phyloP scores from a whole-genome alignment of 2,113 vertebrate genomes.

The Hippocampus comes region DNA sequence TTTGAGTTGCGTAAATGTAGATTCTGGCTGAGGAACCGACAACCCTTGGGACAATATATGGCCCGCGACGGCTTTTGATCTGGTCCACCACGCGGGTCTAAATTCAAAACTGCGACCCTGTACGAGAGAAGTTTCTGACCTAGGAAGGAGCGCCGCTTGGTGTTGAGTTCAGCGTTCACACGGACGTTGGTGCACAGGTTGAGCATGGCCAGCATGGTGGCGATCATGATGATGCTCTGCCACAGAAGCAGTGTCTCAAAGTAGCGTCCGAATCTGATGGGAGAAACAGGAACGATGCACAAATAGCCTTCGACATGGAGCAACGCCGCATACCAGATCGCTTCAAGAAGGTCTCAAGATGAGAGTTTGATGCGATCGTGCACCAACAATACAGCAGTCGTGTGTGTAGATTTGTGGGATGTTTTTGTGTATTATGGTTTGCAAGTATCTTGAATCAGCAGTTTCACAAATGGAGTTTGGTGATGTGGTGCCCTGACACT shows the following conservation, averaged over 20 bases:
- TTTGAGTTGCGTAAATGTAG: neutral
- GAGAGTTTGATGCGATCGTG: neutral
- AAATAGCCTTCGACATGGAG: neutral
- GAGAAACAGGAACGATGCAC: neutral
- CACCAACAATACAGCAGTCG: neutral
- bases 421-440: neutral
- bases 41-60: neutral
- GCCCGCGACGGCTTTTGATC: neutral
- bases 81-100: neutral
- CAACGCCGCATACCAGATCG: neutral
- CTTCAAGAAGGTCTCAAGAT: neutral
- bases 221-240: constrained; percentile 95
- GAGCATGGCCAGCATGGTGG: constrained; percentile 92
- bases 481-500: too few relatives aligned
- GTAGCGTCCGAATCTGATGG: constrained; percentile 82
- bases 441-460: too few relatives aligned
- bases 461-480: too few relatives aligned
- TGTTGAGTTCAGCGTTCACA: constrained; percentile 78
- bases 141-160: constrained; percentile 86
- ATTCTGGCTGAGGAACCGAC: neutral
- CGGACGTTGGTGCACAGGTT: constrained; percentile 89
- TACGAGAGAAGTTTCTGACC: constrained; percentile 70
- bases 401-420: neutral
- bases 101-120: neutral
- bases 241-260: constrained; percentile 89